Evolutionary conservation across 2,113 vertebrate genomes (phyloP), one percentile per base, ranked within the genome.

Genomic region (Rhagologus leucostigma): DNA sequence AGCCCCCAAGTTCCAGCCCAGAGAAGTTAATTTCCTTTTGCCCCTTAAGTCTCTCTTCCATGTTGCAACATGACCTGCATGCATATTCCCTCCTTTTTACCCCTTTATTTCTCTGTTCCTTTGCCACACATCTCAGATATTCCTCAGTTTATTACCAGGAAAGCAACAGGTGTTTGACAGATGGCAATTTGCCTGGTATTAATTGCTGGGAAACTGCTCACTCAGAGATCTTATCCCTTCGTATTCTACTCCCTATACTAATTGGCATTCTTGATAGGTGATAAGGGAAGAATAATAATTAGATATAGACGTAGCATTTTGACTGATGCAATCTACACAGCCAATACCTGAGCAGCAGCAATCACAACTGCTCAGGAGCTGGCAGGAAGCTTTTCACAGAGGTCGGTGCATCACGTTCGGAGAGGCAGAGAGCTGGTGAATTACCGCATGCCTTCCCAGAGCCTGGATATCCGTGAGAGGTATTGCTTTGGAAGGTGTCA

Each of bases 101-200:
- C 35, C n/a, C 57, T 92, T 92, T 87, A 33, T 91, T 95, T 84
- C 91, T 95, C 89, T 95, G 76, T 74, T 79, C 94, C 39, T 85
- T 85, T 97, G 94, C 96, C 95, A 96, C 0, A 0, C 41, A 89
- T 50, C 81, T 85, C 77, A 83, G 67, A 89, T 92, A 89, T 84
- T 76, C 80, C 18, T 26, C 49, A 30, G 78, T 90, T 94, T 92
- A 93, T 84, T 87, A 95, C 76, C 69, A 90, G 92, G 88, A 95
- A 96, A 77, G 56, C 33, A 94, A 30, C 85, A 96, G 87, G 90
- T 94, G 84, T 83, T 84, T 92, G 60, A 90, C 73, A 96, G 60
- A 92, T 90, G 95, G 93, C 95, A 93, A 95, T 94, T 96, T 95
- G 88, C 93, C 95, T 53, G 60, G 49, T 97, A 97, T 97, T 97